Evolutionary conservation across 2,888 invertebrate species (phyloP).

Genomic region (Phalera bucephala): DNA sequence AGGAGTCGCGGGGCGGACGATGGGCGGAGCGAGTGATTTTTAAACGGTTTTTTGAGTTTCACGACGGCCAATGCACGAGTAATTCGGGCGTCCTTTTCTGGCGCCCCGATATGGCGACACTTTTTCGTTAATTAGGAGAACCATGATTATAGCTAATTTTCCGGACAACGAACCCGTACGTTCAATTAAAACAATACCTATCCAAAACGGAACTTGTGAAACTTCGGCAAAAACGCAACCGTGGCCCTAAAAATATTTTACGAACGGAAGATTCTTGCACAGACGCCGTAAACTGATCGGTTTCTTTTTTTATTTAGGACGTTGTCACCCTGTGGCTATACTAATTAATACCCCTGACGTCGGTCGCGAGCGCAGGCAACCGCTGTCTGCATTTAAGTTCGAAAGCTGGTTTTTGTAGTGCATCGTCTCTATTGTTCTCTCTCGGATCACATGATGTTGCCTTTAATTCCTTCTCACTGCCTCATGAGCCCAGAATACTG

Average conservation of each 20-base stretch:
- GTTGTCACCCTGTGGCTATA: slow-evolving; percentile 69
- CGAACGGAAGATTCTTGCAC: slow-evolving; percentile 24
- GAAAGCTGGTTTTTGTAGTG: slow-evolving; percentile 63
- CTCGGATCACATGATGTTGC: slow-evolving; percentile 73
- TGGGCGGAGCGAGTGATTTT: slow-evolving; percentile 80
- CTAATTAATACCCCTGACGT: slow-evolving; percentile 70
- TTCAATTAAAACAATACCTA: slow-evolving; percentile 39
- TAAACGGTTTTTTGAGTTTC: slow-evolving; percentile 81
- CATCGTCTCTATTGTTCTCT: slow-evolving; percentile 75
- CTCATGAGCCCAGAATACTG: slow-evolving; percentile 73
- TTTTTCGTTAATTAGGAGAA: slow-evolving; percentile 79
- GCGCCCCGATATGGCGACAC: slow-evolving; percentile 68
- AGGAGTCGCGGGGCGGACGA: slow-evolving; percentile 71
- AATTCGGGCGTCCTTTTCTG: slow-evolving; percentile 75
- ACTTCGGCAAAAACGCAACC: slow-evolving; percentile 20
- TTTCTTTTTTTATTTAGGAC: slow-evolving; percentile 36
- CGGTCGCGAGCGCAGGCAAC: slow-evolving; percentile 51
- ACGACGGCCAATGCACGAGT: slow-evolving; percentile 72
- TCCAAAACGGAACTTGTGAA: slow-evolving; percentile 20
- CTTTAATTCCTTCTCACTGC: slow-evolving; percentile 78
- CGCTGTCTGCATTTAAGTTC: slow-evolving; percentile 57
- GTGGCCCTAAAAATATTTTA: slow-evolving; percentile 18
- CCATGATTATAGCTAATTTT: slow-evolving; percentile 71
- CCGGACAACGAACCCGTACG: slow-evolving; percentile 52
- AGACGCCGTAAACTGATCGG: slow-evolving; percentile 18